Base-by-base conservation (phyloP, 2,888 invertebrate genomes). In the Cacoxenus indagator region DNA sequence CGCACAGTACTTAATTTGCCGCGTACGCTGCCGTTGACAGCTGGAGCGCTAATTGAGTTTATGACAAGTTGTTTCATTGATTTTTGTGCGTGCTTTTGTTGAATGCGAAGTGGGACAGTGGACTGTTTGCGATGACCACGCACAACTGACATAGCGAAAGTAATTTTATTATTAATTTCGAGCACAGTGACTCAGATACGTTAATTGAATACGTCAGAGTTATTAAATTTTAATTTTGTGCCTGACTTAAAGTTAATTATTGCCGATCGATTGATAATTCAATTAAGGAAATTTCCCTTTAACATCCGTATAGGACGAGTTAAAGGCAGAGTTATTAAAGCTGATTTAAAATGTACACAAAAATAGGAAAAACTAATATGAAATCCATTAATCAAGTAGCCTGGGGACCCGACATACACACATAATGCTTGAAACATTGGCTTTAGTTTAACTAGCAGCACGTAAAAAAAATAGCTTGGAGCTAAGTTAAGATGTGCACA, bases 311-410 rank as follows among this genome's bases (percentile, higher is more conserved):
- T n/a, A n/a, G n/a, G n/a, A n/a, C n/a, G n/a, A n/a, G n/a, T n/a
- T n/a, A n/a, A n/a, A n/a, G n/a, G n/a, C n/a, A n/a, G n/a, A n/a
- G n/a, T n/a, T n/a, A n/a, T n/a, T n/a, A n/a, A n/a, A n/a, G n/a
- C n/a, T n/a, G n/a, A n/a, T n/a, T n/a, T n/a, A n/a, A n/a, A n/a
- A n/a, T n/a, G n/a, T n/a, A n/a, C n/a, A n/a, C n/a, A n/a, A n/a
- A n/a, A n/a, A n/a, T n/a, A n/a, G n/a, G n/a, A n/a, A n/a, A n/a
- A n/a, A n/a, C 45, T 43, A 19, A 17, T 48, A 48, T 19, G 17
- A 80, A 72, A 71, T 78, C 71, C 79, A 79, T 79, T 79, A 82
- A 79, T 82, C 79, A 79, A 78, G 73, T 67, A 72, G 73, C 71
- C 82, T 75, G 72, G 19, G 19, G 59, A 59, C 22, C 6, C 17